Conservation (phyloP, 2,888 invertebrate genomes). For the Gryllus longicercus region DNA sequence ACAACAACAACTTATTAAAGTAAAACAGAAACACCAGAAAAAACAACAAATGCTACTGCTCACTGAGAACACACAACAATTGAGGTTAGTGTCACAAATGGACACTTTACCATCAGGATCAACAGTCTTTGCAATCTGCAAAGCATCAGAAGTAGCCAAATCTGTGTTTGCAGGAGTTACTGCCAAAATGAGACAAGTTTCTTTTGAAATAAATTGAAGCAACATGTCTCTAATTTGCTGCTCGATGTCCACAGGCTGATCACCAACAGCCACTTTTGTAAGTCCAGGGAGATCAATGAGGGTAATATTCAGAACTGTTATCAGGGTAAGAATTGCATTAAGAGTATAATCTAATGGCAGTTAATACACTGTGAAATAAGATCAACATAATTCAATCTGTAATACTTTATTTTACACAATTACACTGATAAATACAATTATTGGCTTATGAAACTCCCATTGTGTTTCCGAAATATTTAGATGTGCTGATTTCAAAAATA, state of each 20-base stretch:
- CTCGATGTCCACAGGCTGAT: slow-evolving; percentile 94
- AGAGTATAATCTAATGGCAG: slow-evolving; percentile 3
- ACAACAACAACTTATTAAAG: too few species aligned
- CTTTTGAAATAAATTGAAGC: slow-evolving; percentile 88
- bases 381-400: too few species aligned
- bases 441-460: too few species aligned
- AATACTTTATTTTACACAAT: too few species aligned
- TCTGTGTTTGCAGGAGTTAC: slow-evolving; percentile 97
- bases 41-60: not conserved
- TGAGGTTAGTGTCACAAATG: not conserved
- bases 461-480: too few species aligned
- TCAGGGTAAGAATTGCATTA: not conserved
- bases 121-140: slow-evolving; percentile 96
- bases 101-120: slow-evolving; percentile 76
- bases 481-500: too few species aligned
- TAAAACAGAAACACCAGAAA: not conserved
- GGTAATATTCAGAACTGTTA: slow-evolving; percentile 78
- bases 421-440: too few species aligned
- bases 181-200: slow-evolving; percentile 92
- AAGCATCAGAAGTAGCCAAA: slow-evolving; percentile 97
- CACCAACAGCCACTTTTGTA: slow-evolving; percentile 96
- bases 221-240: slow-evolving; percentile 91
- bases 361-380: too few species aligned
- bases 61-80: not conserved
- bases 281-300: slow-evolving; percentile 92